Base-by-base conservation (phyloP, 2,888 invertebrate species). In the Agrenia bidenticulata region DNA sequence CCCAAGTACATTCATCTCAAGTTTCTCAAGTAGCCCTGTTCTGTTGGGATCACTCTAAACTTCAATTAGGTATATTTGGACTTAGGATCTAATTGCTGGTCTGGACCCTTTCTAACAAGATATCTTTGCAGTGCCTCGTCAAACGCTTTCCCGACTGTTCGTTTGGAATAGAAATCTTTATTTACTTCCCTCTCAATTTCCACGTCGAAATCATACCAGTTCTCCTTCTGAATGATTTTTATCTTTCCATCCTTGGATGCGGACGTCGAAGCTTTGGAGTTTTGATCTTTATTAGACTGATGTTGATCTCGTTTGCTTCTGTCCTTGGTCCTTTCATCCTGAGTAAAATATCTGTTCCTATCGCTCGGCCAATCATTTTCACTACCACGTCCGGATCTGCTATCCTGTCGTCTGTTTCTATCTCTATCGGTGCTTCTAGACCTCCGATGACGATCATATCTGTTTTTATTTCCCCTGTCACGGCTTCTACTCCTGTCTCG, bases 71-170 rank as follows among this genome's bases (percentile, higher is more conserved):
- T 45, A 15, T 45, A 45, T 45, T 45, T 45, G 5, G 17, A 15
- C 5, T 45, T 45, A 9, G 45, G 19, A n/a, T 45, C 45, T 19
- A 45, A 19, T n/a, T 37, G 13, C 32, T 57, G 56, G n/a, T 41
- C 32, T 17, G 23, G 21, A 37, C 32, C 27, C 63, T 77, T 77
- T 63, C 79, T 67, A 45, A 69, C 63, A 19, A 78, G 72, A 69
- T 78, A 79, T 37, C 78, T 72, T 21, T 77, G 84, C 32, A 90
- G 79, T 17, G 93, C 92, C 64, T 85, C 87, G 64, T 89, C 88
- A 80, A 88, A 90, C 1, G 86, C 84, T 57, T 84, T 84, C 7
- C 90, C 93, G 17, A 92, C 86, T 27, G 92, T 93, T 75, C 92
- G 83, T 78, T 93, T 93, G 77, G 87, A 86, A 90, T 92, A 92